Conservation (phyloP, 2,888 invertebrate species). For the Sesamia inferens region DNA sequence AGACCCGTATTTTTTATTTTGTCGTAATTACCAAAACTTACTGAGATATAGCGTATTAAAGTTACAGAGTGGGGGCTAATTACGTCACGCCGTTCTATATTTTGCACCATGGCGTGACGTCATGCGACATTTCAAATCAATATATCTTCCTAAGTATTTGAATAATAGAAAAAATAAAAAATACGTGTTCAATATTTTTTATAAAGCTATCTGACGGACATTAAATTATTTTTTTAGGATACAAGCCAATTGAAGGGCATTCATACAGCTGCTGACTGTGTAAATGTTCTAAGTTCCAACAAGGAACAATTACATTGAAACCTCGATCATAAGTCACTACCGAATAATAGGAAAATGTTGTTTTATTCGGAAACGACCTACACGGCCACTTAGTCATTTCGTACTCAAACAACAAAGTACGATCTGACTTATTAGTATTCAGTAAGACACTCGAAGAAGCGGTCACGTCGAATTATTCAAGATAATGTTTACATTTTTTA, state of each 20-base stretch:
- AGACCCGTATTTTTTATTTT: no score
- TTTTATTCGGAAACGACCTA: conserved; percentile 49
- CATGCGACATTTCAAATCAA: no score
- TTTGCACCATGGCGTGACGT: no score
- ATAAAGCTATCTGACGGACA: no score
- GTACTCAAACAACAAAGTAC: conserved; percentile 28
- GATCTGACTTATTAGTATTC: conserved; percentile 36
- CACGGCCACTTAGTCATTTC: conserved; percentile 53
- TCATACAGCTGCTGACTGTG: conserved; percentile 13
- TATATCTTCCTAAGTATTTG: no score
- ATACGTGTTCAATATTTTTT: no score
- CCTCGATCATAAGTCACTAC: conserved; percentile 37
- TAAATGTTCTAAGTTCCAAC: conserved; percentile 25
- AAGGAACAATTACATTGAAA: conserved; percentile 44
- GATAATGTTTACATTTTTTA: background rate
- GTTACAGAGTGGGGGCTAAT: no score
- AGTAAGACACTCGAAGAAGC: conserved; percentile 20
- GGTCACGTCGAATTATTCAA: conserved; percentile 12
- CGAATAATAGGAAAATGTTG: conserved; percentile 48
- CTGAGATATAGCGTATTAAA: no score
- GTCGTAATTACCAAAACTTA: no score
- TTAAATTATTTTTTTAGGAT: no score
- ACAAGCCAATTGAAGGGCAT: conserved; percentile 42
- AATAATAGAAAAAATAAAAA: no score
- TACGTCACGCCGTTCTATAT: no score